Base-by-base conservation (phyloP, 2,888 invertebrate species). In the Eubasilissa splendida region DNA sequence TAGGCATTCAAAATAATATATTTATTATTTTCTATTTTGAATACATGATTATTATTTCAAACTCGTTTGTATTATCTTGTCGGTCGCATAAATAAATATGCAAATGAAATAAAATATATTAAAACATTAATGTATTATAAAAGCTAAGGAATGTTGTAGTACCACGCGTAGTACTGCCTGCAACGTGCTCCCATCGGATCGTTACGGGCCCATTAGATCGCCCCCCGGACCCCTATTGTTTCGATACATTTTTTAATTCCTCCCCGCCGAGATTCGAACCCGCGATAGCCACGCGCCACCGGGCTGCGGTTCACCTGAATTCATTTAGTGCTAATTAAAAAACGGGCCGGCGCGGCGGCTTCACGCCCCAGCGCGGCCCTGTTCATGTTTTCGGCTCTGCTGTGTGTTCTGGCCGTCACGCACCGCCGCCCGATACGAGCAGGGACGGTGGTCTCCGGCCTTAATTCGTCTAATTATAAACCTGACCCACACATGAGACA, bases 301-400 rank as follows among this genome's bases (percentile, higher is more conserved):
- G 82, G 75, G 54, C 59, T 79, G 79, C 79, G 79, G 76, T 79
- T 79, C 76, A 76, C 78, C 79, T 78, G 82, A 82, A 82, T 82
- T 80, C 80, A 82, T 82, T 82, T 82, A 82, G 80, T 82, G 82
- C 82, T 82, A 82, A 82, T 82, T 82, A 82, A 82, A 82, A 82
- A 82, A 82, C 79, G 76, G 80, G 71, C 80, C 73, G 80, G 74
- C 81, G 63, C 79, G 56, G 77, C 42, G 77, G 74, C 76, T 70
- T 68, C 74, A 79, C 78, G 82, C 70, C 73, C 76, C 78, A 82
- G 79, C 79, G 82, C 80, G 58, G 58, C 54, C 65, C 22, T 33
- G 59, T 59, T 74, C 74, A 74, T 74, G 74, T 74, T 74, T 68
- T 68, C 42, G 68, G 52, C 8, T 63, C 63, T 63, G 33, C 33